Evolutionary conservation across 2,113 vertebrate genomes (phyloP).

Genomic region (Beaufortia kweichowensis): DNA sequence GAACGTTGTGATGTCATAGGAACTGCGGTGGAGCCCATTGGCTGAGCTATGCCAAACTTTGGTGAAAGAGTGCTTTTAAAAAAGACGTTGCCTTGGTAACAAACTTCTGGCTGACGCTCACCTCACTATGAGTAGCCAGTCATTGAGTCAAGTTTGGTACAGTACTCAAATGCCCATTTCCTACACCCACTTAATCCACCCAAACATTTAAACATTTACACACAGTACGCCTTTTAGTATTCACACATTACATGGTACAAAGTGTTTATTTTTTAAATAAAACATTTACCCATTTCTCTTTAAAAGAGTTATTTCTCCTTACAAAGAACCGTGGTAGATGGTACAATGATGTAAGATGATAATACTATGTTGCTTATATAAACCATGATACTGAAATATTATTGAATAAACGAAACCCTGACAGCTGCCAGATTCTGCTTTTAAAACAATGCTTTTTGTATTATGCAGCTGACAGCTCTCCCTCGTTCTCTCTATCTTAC

Average conservation of each 20-base stretch:
- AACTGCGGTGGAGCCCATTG: conserved; percentile 38
- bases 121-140: conserved; percentile 9
- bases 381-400: neutral
- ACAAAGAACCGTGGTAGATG: neutral
- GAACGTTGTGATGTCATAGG: conserved; percentile 48
- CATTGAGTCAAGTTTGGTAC: neutral
- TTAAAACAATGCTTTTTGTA: neutral
- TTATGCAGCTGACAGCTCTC: neutral
- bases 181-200: conserved; percentile 5
- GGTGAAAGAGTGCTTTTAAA: conserved; percentile 46
- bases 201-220: conserved; percentile 4
- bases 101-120: conserved; percentile 15
- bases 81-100: conserved; percentile 37
- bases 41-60: conserved; percentile 19
- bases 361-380: too few relatives aligned
- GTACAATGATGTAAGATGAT: neutral
- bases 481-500: conserved; percentile 35
- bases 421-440: neutral
- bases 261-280: neutral
- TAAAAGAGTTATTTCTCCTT: neutral
- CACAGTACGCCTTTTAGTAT: neutral
- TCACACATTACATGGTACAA: neutral
- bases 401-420: neutral
- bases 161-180: conserved; percentile 10
- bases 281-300: neutral